These are phyloP conservation scores for Cichlasoma orientale DNA, from an alignment of 2,797 vertebrate genomes.

Conservation along the genomic window DNA sequence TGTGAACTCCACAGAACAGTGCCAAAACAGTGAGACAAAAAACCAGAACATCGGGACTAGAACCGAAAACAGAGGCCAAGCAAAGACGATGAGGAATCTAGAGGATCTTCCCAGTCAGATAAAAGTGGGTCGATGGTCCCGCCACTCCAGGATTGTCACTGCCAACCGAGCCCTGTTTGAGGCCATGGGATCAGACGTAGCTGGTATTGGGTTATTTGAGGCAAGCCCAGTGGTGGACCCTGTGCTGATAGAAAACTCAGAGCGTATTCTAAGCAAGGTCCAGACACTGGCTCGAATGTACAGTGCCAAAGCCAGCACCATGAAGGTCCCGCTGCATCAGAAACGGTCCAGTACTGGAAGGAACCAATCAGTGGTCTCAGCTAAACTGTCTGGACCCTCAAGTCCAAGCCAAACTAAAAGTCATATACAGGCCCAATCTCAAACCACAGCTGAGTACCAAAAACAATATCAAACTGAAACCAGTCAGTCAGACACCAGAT, in stretches of 20 bases:
- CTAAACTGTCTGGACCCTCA: constrained; percentile 10
- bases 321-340: constrained; percentile 84
- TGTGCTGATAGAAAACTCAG: constrained; percentile 80
- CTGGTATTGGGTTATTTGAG: constrained; percentile 77
- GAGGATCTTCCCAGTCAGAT: constrained; percentile 60
- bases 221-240: constrained; percentile 64
- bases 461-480: neutral
- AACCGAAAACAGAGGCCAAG: constrained; percentile 24
- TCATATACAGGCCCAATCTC: neutral
- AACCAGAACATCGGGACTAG: constrained; percentile 19
- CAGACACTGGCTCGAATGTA: constrained; percentile 90
- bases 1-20: neutral
- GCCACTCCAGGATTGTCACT: constrained; percentile 64
- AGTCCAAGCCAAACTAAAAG: neutral
- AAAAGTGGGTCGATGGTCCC: constrained; percentile 68
- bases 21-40: constrained; percentile 9
- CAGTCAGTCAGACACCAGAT: neutral
- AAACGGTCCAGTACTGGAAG: constrained; percentile 51
- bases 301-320: constrained; percentile 82
- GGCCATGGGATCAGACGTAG: constrained; percentile 66
- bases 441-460: neutral
- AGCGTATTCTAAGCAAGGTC: constrained; percentile 89
- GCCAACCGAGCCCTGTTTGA: constrained; percentile 73
- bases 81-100: constrained; percentile 15
- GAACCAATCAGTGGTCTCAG: constrained; percentile 20